Conservation (phyloP, 92 coral and sea anemone genomes). For the Epizoanthus rinbou region DNA sequence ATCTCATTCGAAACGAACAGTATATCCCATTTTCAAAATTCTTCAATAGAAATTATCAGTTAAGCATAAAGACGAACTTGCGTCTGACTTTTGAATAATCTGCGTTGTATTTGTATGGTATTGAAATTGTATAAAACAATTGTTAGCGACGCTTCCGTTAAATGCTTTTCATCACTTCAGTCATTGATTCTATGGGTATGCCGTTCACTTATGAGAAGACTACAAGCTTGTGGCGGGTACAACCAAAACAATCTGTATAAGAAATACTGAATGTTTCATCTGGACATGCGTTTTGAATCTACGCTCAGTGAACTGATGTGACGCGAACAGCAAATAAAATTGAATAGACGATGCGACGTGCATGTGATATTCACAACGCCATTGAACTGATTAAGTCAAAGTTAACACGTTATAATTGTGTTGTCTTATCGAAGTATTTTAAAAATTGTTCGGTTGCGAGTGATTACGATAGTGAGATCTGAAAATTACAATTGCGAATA, state of each 20-base stretch:
- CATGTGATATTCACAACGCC: not conserved
- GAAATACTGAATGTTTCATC: no score
- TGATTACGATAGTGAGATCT: constrained; percentile 24
- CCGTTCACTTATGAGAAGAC: not conserved
- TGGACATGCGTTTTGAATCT: no score
- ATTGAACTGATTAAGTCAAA: not conserved
- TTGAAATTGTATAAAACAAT: not conserved
- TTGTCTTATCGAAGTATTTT: constrained; percentile 9
- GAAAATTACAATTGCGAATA: not conserved
- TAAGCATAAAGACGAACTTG: no score
- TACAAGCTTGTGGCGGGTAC: no score
- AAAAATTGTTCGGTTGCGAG: constrained; percentile 15
- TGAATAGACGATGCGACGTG: not conserved
- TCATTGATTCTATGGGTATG: not conserved
- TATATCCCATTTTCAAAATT: no score
- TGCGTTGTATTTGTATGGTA: not conserved
- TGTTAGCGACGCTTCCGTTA: not conserved
- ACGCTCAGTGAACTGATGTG: not conserved
- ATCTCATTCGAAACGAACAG: no score
- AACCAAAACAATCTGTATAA: no score
- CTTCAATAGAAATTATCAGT: no score
- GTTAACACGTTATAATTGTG: not conserved
- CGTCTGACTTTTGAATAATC: no score
- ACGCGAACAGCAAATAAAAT: not conserved
- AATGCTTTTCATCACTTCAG: no score